Evolutionary conservation across 2,888 invertebrate species (phyloP).

Genomic region (Ophion obscuratus): DNA sequence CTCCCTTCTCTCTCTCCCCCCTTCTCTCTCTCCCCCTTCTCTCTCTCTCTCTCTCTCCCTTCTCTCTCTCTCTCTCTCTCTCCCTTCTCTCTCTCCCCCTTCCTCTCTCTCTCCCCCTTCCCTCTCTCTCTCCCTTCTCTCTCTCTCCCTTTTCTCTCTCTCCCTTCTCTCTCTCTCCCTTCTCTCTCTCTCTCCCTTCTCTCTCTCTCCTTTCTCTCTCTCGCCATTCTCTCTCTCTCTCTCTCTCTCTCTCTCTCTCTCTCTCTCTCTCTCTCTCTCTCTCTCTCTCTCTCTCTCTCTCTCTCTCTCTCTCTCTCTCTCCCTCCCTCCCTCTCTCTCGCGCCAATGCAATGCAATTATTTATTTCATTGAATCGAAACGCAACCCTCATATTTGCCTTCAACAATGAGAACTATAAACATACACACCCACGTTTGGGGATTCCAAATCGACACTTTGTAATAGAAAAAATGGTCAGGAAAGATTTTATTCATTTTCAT

Average conservation of each 20-base stretch:
- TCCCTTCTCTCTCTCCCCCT: not conserved
- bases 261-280: not conserved
- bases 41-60: conserved; percentile 7
- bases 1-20: not conserved
- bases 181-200: not conserved
- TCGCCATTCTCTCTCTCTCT: conserved; percentile 13
- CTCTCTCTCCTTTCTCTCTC: too few relatives aligned
- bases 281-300: not conserved
- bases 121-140: conserved; percentile 4
- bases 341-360: not conserved
- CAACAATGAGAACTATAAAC: conserved; percentile 7
- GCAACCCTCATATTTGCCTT: conserved; percentile 8
- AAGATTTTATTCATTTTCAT: too few relatives aligned
- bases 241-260: not conserved
- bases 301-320: conserved; percentile 3
- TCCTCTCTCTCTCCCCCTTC: not conserved
- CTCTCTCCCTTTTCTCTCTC: not conserved
- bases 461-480: too few relatives aligned
- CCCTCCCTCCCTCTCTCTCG: not conserved
- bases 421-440: too few relatives aligned
- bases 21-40: too few relatives aligned
- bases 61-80: not conserved
- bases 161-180: not conserved
- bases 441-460: too few relatives aligned
- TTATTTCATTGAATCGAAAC: not conserved